phyloP scores from a whole-genome alignment of 2,888 invertebrate genomes.

The Diabrotica balteata region DNA sequence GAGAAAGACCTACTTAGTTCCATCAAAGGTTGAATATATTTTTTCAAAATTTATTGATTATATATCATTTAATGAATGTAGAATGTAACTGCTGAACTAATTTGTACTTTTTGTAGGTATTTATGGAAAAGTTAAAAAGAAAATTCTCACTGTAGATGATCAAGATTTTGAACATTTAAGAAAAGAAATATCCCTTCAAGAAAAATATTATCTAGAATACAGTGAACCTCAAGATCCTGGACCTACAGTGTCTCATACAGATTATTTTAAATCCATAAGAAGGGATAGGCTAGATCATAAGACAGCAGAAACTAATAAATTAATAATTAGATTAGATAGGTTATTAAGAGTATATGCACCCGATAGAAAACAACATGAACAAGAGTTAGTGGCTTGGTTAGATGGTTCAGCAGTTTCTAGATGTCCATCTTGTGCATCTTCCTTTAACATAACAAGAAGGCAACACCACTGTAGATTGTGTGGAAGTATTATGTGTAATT shows the following conservation, averaged over 20 bases:
- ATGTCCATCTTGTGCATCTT: slow-evolving; percentile 90
- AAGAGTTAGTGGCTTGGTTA: slow-evolving; percentile 87
- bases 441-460: slow-evolving; percentile 85
- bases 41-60: not conserved
- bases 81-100: too few species aligned
- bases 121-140: slow-evolving; percentile 90
- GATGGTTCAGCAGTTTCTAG: slow-evolving; percentile 88
- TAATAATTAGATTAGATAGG: slow-evolving; percentile 92
- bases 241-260: slow-evolving; percentile 70
- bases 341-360: slow-evolving; percentile 77
- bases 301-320: slow-evolving; percentile 93
- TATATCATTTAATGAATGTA: too few species aligned
- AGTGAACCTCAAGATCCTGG: slow-evolving; percentile 73
- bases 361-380: slow-evolving; percentile 77
- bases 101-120: slow-evolving; percentile 61
- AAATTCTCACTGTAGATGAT: slow-evolving; percentile 80
- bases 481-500: slow-evolving; percentile 91
- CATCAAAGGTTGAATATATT: slow-evolving; percentile 67
- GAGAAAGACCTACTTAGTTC: slow-evolving; percentile 84
- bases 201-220: slow-evolving; percentile 59
- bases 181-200: slow-evolving; percentile 55
- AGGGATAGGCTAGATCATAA: slow-evolving; percentile 80
- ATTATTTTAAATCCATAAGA: slow-evolving; percentile 76
- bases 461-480: slow-evolving; percentile 97
- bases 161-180: slow-evolving; percentile 68